A percentile compares a stretch with the other conserved stretches of the same genome.
Conservation (phyloP, 2,797 vertebrate species). For the Rhabdomys pumilio region DNA sequence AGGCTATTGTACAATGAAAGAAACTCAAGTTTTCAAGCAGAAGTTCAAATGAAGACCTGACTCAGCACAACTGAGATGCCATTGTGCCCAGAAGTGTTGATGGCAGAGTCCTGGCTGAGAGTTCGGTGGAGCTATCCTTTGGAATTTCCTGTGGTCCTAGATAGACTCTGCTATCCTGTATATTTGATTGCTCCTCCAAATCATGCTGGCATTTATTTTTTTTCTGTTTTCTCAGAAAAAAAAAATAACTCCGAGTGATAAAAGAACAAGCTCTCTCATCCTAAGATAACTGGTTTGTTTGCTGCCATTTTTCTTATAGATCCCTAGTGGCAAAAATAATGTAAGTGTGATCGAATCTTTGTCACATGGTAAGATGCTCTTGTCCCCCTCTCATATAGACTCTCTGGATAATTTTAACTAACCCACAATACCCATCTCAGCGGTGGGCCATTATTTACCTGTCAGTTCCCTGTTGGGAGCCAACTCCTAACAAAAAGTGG, state of each 20-base stretch:
- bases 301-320: not conserved
- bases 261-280: not conserved
- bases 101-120: not conserved
- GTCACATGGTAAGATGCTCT: not conserved
- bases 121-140: not conserved
- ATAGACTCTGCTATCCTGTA: not conserved
- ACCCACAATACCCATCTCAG: not conserved
- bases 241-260: not conserved
- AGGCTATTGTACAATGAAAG: not conserved
- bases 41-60: not conserved
- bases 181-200: not conserved
- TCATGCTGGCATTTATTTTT: not conserved
- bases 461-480: not conserved
- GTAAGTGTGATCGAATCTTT: not conserved
- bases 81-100: not conserved
- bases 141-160: not conserved
- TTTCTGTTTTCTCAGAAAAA: not conserved
- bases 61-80: not conserved
- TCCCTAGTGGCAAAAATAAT: constrained; percentile 22
- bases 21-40: not conserved
- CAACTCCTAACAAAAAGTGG: no score
- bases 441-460: constrained; percentile 9
- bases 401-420: constrained; percentile 22
- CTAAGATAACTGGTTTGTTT: constrained; percentile 19
- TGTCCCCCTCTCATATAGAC: not conserved